A percentile compares a stretch with the other conserved stretches of the same genome.
These are phyloP conservation scores for Rhadina sibilatrix DNA, from an alignment of 2,113 vertebrate genomes.

Conservation along the genomic window DNA sequence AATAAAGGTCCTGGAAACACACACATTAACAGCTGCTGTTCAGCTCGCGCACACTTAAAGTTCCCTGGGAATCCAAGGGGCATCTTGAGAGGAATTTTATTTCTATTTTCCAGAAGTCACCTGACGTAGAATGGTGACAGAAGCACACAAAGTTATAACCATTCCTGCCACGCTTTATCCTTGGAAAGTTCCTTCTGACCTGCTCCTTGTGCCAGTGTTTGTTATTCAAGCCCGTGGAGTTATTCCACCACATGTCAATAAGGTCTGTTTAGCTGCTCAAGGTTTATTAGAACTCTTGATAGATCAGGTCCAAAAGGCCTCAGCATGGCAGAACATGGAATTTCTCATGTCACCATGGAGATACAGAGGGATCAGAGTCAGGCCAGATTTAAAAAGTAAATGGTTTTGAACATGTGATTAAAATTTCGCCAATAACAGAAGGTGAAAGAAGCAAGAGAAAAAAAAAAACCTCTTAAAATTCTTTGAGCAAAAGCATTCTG, in stretches of 20 bases:
- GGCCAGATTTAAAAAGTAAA: neutral
- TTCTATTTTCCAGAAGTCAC: neutral
- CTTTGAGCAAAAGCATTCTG: neutral
- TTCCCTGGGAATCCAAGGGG: neutral
- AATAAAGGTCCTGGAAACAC: neutral
- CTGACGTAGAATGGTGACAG: neutral
- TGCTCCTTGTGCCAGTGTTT: neutral
- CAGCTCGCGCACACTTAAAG: neutral
- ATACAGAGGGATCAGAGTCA: neutral
- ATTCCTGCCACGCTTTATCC: neutral
- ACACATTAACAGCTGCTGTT: neutral
- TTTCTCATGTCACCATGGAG: neutral
- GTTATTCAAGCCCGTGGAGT: neutral
- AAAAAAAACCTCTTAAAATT: neutral
- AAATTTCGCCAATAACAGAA: neutral
- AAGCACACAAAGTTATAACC: neutral
- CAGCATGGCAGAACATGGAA: slow-evolving; percentile 16
- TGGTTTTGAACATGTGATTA: neutral
- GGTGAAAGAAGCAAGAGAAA: neutral
- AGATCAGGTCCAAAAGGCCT: neutral
- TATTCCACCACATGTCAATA: neutral
- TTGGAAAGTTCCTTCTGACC: neutral
- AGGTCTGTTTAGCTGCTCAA: neutral
- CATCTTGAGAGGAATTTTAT: neutral
- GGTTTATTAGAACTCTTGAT: neutral